Evolutionary conservation across 2,888 invertebrate genomes (phyloP).

Genomic region (Isotomurus palustris): DNA sequence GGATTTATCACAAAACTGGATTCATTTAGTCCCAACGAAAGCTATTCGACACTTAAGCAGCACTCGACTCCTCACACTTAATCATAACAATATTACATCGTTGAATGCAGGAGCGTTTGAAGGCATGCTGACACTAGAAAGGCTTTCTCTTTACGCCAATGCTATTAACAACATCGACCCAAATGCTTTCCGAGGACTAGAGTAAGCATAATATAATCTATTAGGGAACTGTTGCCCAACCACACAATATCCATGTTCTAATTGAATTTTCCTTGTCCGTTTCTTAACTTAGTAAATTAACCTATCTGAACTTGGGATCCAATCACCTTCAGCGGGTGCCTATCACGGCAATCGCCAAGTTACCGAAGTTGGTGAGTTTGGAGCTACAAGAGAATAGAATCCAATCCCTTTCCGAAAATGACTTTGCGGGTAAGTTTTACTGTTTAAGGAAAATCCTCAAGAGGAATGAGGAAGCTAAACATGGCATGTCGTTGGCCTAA

Average conservation of each 20-base stretch:
- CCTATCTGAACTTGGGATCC: slow-evolving; percentile 77
- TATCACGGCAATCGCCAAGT: slow-evolving; percentile 70
- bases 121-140: slow-evolving; percentile 79
- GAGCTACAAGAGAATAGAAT: slow-evolving; percentile 86
- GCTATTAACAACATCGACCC: slow-evolving; percentile 71
- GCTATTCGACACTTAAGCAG: slow-evolving; percentile 76
- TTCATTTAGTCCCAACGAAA: slow-evolving; percentile 72
- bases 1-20: slow-evolving; percentile 80
- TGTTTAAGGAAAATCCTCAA: too few relatives aligned
- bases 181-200: slow-evolving; percentile 79
- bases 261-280: neutral
- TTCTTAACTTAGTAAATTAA: slow-evolving; percentile 59
- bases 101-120: slow-evolving; percentile 78
- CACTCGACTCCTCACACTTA: slow-evolving; percentile 79
- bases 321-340: slow-evolving; percentile 73
- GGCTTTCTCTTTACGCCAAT: slow-evolving; percentile 81
- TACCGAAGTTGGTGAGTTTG: slow-evolving; percentile 75
- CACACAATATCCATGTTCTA: neutral
- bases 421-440: slow-evolving; percentile 69
- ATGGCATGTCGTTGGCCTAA: too few relatives aligned
- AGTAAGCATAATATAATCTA: slow-evolving; percentile 48
- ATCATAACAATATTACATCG: slow-evolving; percentile 75
- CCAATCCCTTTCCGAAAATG: slow-evolving; percentile 69
- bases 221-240: too few relatives aligned
- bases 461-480: too few relatives aligned